Evolutionary conservation across 2,797 vertebrate genomes (phyloP), one percentile per base, ranked within the genome.

Genomic region (Ctenopoma multispine): DNA sequence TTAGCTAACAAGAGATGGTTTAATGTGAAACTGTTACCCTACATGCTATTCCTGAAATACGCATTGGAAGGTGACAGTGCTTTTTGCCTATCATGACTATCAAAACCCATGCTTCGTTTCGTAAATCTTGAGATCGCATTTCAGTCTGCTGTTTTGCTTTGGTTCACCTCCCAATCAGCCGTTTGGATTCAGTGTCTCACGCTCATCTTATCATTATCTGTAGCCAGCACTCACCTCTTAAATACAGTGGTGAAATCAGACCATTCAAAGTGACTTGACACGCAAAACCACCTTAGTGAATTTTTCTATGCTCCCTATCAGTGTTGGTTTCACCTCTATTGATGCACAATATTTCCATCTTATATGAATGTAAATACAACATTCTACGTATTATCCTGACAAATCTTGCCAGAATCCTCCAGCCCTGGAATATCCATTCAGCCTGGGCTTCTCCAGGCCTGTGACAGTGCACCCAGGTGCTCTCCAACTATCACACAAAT

Each of bases 181-280:
- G 4, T 51, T 81, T 76, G 44, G n/a, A 41, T 64, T 18, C 10
- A 18, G 31, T 79, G 50, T 80, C 60, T 76, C 24, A 14, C 24
- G 51, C 62, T 77, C 67, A 70, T 80, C 59, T 66, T 72, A 74
- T 82, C 60, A 84, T 84, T 75, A 81, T 75, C 69, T 70, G 48
- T 10, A 58, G 49, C 34, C 40, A 61, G 80, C 71, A 64, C 48
- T 72, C 66, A 67, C 40, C 59, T 67, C 21, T 14, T 59, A 70
- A 84, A 72, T 57, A 75, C 48, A 74, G 51, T 76, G 72, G 17
- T 61, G 20, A 81, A 81, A 69, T 63, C 8, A 59, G 20, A 41
- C 44, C 14, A 24, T 62, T 69, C 9, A 41, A 65, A 64, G 40
- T 38, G 38, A 9, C 41, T 50, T 18, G 51, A 73, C 48, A 61